Evolutionary conservation across 2,113 vertebrate genomes (phyloP).

Genomic region (Prionailurus bengalensis): DNA sequence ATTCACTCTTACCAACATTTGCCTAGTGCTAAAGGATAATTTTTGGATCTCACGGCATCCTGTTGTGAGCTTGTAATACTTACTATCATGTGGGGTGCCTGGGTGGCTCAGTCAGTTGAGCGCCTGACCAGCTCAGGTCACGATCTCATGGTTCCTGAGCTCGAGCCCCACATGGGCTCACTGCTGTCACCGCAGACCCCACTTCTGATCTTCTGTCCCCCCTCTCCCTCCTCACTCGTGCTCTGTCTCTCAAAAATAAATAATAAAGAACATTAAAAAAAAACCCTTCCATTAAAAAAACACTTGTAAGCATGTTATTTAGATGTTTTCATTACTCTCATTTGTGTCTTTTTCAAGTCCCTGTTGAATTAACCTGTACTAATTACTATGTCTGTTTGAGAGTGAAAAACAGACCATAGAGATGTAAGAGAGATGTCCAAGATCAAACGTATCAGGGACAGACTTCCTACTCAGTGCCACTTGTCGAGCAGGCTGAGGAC

Average conservation of each 20-base stretch:
- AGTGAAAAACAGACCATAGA: not conserved
- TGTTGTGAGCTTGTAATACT: not conserved
- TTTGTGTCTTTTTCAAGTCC: not conserved
- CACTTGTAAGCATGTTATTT: not conserved
- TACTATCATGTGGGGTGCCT: not conserved
- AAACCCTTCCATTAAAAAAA: not conserved
- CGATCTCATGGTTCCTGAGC: no score
- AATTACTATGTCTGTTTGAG: not conserved
- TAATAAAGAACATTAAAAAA: no score
- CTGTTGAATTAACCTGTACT: not conserved
- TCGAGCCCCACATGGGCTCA: no score
- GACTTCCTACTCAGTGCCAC: rapidly evolving
- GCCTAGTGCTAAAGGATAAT: not conserved
- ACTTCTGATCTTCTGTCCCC: no score
- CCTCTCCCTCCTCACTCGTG: no score
- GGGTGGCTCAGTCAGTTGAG: no score
- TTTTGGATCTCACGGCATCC: not conserved
- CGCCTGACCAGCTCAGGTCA: no score
- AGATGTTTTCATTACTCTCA: not conserved
- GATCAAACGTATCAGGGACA: not conserved
- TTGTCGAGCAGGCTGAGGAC: not conserved
- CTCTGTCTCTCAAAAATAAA: no score
- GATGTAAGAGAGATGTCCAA: not conserved
- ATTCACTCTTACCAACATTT: not conserved
- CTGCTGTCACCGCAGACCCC: no score